Base-by-base conservation (phyloP, 2,113 vertebrate genomes). In the Tamias sibiricus region DNA sequence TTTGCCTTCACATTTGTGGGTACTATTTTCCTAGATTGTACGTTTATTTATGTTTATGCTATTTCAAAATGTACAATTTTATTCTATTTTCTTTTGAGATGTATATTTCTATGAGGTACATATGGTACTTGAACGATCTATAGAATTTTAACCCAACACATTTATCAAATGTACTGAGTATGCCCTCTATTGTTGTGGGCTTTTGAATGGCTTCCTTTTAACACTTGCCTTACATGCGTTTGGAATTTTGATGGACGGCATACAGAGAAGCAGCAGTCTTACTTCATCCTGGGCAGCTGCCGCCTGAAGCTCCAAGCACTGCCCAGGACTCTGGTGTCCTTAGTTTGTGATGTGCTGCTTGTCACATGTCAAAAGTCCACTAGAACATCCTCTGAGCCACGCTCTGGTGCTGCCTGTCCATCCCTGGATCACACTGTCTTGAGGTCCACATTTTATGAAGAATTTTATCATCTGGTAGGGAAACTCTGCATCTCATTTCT, bases 401-500 rank as follows among this genome's bases (percentile, higher is more conserved):
- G 57, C 79, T 77, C 52, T 81, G 20, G 24, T 92, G 87, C 77
- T 32, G 44, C 35, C 42, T 72, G 30, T 68, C 32, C 16, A 0
- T 64, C 77, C 26, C 40, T 94, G 8, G 52, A 90, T 77, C n/a
- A 72, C 28, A 57, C 9, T 42, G 52, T 40, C 80, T 90, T 90
- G 66, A 87, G 44, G 64, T 49, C 72, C 94, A 37, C 1, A 68
- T 80, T 74, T 83, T 71, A 47, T 72, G 49, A 37, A 80, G 28
- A 47, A 26, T 75, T 80, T 85, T 92, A 83, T 59, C 57, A 77
- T 49, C 9, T 79, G 26, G 9, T 49, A 49, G 20, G 52, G 35
- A 69, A 92, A 69, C 71, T 95, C 28, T 92, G 59, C 8, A 59
- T 28, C 83, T 64, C 28, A 44, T 54, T n/a, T 96, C 59, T 87